Evolutionary conservation across 2,888 invertebrate species (phyloP).

Genomic region (Antheraea assamensis): DNA sequence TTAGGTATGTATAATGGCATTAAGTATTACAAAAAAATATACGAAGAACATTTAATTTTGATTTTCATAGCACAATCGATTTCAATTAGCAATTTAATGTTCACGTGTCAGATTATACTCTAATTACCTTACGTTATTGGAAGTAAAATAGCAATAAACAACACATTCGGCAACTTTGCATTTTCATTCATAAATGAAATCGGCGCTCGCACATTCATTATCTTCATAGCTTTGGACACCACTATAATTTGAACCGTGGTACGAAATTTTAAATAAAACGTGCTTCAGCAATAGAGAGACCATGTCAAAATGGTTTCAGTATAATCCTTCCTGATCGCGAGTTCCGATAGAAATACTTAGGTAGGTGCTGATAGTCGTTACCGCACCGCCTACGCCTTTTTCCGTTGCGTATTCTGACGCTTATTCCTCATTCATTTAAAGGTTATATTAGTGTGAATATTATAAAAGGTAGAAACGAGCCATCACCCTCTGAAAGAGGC

Average conservation of each 20-base stretch:
- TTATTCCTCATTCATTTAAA: not conserved
- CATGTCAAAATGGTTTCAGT: not conserved
- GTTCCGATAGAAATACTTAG: not conserved
- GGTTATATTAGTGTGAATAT: conserved; percentile 1
- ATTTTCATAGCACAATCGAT: too few species aligned
- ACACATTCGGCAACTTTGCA: not conserved
- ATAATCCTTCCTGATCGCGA: not conserved
- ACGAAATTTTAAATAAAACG: not conserved
- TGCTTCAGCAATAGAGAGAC: not conserved
- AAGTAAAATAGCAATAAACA: not conserved
- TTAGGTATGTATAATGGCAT: too few species aligned
- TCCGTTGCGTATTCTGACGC: not conserved
- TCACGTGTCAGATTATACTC: too few species aligned
- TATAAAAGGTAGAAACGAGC: not conserved
- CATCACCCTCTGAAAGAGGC: not conserved
- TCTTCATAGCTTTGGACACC: not conserved
- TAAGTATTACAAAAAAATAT: too few species aligned
- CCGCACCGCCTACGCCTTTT: not conserved
- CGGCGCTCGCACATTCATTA: not conserved
- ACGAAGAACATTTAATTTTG: too few species aligned
- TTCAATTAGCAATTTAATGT: too few species aligned
- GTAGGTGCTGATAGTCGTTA: not conserved
- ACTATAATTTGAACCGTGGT: not conserved
- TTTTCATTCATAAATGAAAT: conserved; percentile 2
- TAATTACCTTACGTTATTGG: not conserved